These are phyloP conservation scores for Pelochelys cantorii DNA, from an alignment of 2,797 vertebrate species.

Conservation along the genomic window DNA sequence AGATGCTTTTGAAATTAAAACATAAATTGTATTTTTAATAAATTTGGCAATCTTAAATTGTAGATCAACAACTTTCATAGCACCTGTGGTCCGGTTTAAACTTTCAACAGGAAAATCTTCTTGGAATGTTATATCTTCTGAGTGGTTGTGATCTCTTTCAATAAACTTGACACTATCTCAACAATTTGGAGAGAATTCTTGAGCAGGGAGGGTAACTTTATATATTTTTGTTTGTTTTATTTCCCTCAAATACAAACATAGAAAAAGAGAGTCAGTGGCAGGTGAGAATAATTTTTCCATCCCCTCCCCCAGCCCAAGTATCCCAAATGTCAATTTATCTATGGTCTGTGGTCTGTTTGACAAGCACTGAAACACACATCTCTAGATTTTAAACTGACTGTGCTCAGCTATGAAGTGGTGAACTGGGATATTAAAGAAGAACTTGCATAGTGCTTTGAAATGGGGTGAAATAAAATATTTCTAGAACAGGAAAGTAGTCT, in stretches of 20 bases:
- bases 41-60: slow-evolving; percentile 62
- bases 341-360: not conserved
- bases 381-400: not conserved
- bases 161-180: not conserved
- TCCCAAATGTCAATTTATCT: not conserved
- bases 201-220: not conserved
- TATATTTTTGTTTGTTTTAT: not conserved
- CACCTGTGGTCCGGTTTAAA: not conserved
- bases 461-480: not conserved
- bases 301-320: not conserved
- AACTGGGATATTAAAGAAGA: not conserved
- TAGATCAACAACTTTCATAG: slow-evolving; percentile 42
- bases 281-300: not conserved
- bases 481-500: slow-evolving; percentile 14
- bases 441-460: slow-evolving; percentile 16
- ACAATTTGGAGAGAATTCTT: not conserved
- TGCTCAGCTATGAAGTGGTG: not conserved
- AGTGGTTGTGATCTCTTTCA: not conserved
- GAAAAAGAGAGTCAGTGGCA: not conserved
- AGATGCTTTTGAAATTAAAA: slow-evolving; percentile 77
- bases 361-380: not conserved
- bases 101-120: not conserved
- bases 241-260: not conserved
- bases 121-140: not conserved
- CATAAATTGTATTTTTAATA: slow-evolving; percentile 74